Percentiles rank a stretch among this genome's conserved stretches.
phyloP scores from a whole-genome alignment of 2,113 vertebrate genomes.

The Pterocles gutturalis region DNA sequence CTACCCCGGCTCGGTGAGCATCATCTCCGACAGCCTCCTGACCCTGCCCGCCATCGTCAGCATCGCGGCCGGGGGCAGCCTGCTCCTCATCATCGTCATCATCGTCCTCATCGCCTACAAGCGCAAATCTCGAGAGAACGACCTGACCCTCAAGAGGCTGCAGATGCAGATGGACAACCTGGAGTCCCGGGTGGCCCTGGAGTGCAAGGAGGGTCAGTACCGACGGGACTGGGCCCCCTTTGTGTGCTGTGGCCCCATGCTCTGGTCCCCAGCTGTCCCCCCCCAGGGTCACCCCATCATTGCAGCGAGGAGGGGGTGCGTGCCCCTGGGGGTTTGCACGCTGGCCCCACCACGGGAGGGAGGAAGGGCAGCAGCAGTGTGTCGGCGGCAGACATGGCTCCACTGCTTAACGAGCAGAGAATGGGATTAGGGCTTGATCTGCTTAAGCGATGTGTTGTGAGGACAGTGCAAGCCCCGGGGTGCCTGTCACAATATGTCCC shows the following conservation, averaged over 20 bases:
- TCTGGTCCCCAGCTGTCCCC: neutral
- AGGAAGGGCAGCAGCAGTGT: neutral
- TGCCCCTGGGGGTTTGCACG: accelerated
- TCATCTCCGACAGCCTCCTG: constrained; percentile 93
- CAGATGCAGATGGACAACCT: constrained; percentile 99
- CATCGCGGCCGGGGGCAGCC: constrained; percentile 93
- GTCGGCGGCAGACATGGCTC: neutral
- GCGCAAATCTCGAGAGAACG: constrained; percentile 95
- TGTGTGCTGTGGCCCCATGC: accelerated
- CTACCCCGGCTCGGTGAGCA: constrained; percentile 90
- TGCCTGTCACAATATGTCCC: neutral
- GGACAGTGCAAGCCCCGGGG: neutral
- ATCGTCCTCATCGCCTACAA: constrained; percentile 98
- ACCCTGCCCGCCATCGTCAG: constrained; percentile 95
- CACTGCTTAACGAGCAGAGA: constrained; percentile 1
- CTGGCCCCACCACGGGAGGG: neutral
- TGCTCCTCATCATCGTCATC: constrained; percentile 97
- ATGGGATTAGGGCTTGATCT: constrained; percentile 22
- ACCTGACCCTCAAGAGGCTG: constrained; percentile 95
- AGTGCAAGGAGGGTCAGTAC: constrained; percentile 94
- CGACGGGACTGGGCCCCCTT: accelerated
- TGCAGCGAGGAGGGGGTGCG: accelerated
- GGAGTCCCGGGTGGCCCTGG: constrained; percentile 95
- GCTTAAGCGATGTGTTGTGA: neutral
- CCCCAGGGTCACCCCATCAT: accelerated